phyloP scores from a whole-genome alignment of 2,113 vertebrate genomes.

The Gymnorhina tibicen region DNA sequence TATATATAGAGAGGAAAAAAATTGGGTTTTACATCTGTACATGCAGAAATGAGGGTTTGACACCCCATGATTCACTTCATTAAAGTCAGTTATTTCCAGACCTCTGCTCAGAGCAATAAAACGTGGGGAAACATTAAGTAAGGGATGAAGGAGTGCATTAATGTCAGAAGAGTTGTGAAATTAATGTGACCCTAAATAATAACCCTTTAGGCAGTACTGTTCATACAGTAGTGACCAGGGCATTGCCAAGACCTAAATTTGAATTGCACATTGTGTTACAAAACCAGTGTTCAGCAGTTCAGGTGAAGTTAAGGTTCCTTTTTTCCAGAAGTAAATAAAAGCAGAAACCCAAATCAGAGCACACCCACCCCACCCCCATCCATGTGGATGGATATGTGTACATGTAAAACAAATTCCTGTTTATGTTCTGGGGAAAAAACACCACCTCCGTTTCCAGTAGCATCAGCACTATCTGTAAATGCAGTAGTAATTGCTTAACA shows the following conservation, averaged over 20 bases:
- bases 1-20: not conserved
- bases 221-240: not conserved
- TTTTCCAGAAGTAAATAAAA: not conserved
- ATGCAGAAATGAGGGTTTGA: not conserved
- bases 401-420: not conserved
- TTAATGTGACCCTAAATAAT: not conserved
- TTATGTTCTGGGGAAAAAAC: not conserved
- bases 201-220: not conserved
- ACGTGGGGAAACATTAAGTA: not conserved
- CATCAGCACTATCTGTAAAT: not conserved
- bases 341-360: not conserved
- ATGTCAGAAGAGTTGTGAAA: not conserved
- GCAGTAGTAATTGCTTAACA: slow-evolving; percentile 32
- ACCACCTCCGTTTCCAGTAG: slow-evolving; percentile 9
- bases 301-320: not conserved
- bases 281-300: not conserved
- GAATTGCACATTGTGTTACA: not conserved
- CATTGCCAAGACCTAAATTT: not conserved
- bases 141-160: not conserved
- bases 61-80: not conserved
- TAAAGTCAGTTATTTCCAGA: not conserved
- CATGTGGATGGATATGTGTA: not conserved
- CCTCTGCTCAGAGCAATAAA: not conserved
- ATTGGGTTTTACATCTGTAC: not conserved
- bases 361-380: not conserved